Evolutionary conservation across 2,797 vertebrate species (phyloP).

Genomic region (Xiphophorus birchmanni): DNA sequence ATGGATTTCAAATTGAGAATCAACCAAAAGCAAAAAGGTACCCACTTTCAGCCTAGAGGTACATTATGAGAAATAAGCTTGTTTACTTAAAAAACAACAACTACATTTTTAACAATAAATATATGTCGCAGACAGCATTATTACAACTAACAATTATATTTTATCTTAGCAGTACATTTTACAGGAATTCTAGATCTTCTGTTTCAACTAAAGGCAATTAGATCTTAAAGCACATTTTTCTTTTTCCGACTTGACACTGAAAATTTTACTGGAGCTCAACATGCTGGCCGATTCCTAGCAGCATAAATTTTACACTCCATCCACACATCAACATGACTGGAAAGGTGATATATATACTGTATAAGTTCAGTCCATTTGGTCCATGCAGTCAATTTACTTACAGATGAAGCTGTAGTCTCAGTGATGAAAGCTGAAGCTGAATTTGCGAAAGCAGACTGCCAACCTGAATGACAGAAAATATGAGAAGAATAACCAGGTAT

Average conservation of each 20-base stretch:
- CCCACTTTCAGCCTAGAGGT: neutral
- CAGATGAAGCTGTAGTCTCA: slow-evolving; percentile 18
- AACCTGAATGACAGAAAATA: slow-evolving; percentile 31
- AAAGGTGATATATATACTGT: neutral
- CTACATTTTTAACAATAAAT: neutral
- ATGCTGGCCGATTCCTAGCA: neutral
- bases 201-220: neutral
- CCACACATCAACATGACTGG: neutral
- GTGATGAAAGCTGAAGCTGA: neutral
- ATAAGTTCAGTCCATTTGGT: neutral
- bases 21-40: neutral
- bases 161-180: neutral
- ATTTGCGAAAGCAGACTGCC: slow-evolving; percentile 43
- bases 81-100: neutral
- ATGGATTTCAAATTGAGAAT: neutral
- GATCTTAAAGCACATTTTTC: neutral
- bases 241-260: neutral
- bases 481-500: neutral
- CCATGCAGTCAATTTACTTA: slow-evolving; percentile 27
- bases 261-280: neutral
- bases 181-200: neutral
- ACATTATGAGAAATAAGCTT: neutral
- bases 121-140: neutral
- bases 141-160: neutral
- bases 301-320: slow-evolving; percentile 2